Conservation (phyloP, 2,888 invertebrate species). For the Agrilus biguttatus region DNA sequence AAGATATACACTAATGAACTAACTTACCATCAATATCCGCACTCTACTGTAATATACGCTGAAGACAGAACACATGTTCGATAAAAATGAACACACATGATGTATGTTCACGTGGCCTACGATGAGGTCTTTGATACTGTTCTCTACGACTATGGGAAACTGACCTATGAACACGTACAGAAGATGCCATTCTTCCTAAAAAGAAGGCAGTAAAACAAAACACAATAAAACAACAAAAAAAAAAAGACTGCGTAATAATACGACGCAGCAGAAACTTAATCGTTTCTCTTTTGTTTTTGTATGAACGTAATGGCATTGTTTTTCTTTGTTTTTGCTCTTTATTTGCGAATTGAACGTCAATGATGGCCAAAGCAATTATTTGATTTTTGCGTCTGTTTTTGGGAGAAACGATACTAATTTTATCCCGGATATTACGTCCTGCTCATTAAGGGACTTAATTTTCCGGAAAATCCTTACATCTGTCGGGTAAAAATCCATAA, state of each 20-base stretch:
- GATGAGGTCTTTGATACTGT: slow-evolving; percentile 35
- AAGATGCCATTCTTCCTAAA: slow-evolving; percentile 66
- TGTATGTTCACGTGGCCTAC: slow-evolving; percentile 46
- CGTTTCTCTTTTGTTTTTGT: too few species aligned
- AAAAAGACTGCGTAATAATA: background rate
- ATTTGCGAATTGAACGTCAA: too few species aligned
- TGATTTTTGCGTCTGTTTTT: too few species aligned
- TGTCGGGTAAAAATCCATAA: too few species aligned
- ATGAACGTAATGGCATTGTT: too few species aligned
- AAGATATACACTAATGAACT: slow-evolving; percentile 1
- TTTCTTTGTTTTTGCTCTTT: too few species aligned
- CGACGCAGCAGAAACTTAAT: too few species aligned
- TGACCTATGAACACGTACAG: slow-evolving; percentile 51
- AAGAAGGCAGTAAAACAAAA: slow-evolving; percentile 13
- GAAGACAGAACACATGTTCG: slow-evolving; percentile 46
- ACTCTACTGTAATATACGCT: slow-evolving; percentile 62
- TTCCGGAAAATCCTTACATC: too few species aligned
- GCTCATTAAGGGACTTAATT: too few species aligned
- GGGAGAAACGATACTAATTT: too few species aligned
- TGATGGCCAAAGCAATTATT: too few species aligned
- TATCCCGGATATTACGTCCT: too few species aligned
- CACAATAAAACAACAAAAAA: background rate
- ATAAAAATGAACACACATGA: slow-evolving; percentile 47
- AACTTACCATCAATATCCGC: slow-evolving; percentile 53
- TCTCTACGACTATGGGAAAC: slow-evolving; percentile 45